These are phyloP conservation scores for Matsumyia berberina DNA, from an alignment of 2,888 invertebrate species.

Conservation along the genomic window DNA sequence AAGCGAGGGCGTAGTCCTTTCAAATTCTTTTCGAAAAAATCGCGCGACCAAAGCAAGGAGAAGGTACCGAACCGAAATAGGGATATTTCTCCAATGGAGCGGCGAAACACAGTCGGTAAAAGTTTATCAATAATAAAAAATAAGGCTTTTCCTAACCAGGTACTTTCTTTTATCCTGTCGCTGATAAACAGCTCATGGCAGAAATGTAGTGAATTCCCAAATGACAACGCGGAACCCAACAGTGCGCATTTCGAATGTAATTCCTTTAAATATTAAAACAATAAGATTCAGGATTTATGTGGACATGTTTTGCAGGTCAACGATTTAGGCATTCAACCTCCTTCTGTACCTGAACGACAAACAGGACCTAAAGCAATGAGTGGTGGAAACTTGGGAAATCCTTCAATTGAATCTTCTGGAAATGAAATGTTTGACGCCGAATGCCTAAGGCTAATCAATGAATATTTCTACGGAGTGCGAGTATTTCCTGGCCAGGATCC, in stretches of 20 bases:
- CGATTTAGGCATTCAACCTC: constrained; percentile 87
- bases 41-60: constrained; percentile 89
- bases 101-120: constrained; percentile 81
- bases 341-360: constrained; percentile 87
- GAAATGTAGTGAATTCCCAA: constrained; percentile 84
- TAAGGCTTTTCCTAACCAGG: not conserved
- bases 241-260: constrained; percentile 84
- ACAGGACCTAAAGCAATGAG: constrained; percentile 88
- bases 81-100: constrained; percentile 82
- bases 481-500: constrained; percentile 84
- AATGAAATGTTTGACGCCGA: constrained; percentile 95
- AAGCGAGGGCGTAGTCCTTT: constrained; percentile 96
- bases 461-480: constrained; percentile 95
- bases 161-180: not conserved
- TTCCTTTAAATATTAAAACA: constrained; percentile 33
- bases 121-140: not conserved
- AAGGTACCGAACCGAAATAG: constrained; percentile 83
- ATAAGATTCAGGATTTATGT: not conserved
- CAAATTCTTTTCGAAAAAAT: constrained; percentile 94
- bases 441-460: constrained; percentile 96
- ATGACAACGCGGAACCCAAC: constrained; percentile 85
- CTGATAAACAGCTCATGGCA: constrained; percentile 82
- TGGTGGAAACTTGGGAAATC: constrained; percentile 86
- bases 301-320: constrained; percentile 82
- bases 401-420: constrained; percentile 91